Evolutionary conservation across 2,888 invertebrate species (phyloP), one percentile per base, ranked within the genome.

Genomic region (Plebejus melissa): DNA sequence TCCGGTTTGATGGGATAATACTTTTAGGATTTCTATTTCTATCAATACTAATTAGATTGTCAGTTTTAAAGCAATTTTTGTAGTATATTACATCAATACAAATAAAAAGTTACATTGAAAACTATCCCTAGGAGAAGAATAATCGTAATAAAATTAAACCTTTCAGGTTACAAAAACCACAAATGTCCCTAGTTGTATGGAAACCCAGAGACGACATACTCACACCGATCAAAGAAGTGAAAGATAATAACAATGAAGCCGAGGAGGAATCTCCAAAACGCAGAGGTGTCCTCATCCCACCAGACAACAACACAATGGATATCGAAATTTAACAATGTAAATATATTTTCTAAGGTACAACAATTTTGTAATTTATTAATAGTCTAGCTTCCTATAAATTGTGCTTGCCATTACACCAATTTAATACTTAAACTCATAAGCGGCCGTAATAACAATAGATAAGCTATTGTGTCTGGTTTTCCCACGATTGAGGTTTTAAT

Each of bases 101-200:
- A 7, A 16, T 58, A n/a, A 1, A 1, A 58, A 28, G 22, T 60
- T 60, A 22, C 9, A 60, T 9, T 9, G 9, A 60, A 28, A 22
- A 6, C 13, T 50, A 28, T 28, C 28, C 3, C 6, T 9, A 9
- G 7, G 7, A 28, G 57, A 28, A 28, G 41, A 28, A 2, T 22
- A 7, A 60, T 32, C 11, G 1, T 13, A 13, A 65, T 36, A 65
- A 65, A 32, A 28, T 32, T 13, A 65, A 71, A 46, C 69, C 69
- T 84, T 90, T 78, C 81, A 95, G 94, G 83, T 88, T 95, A 81
- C 95, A 96, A 81, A 95, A 95, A 83, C 97, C 97, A 0, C 96
- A 96, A 82, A 97, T 96, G 89, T 97, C 97, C 4, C 85, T 97
- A 79, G 96, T 97, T 1, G 94, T 97, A 11, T 97, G 97, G 97